Percentiles rank a stretch among this genome's conserved stretches.
Evolutionary conservation across 2,888 invertebrate species (phyloP).

Genomic region (Euplexia lucipara): DNA sequence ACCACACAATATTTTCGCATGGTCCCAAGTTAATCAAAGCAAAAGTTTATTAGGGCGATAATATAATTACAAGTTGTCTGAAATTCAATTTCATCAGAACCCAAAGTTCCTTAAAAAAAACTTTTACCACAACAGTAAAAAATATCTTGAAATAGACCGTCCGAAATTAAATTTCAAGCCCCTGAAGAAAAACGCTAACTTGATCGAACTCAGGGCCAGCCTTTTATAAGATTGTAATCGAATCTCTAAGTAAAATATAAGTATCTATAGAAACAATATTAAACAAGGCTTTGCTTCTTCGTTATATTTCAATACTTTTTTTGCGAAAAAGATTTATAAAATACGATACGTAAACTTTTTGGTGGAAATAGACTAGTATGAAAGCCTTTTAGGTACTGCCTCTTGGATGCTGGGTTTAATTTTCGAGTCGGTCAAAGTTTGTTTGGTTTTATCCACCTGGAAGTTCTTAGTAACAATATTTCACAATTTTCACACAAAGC

Average conservation of each 20-base stretch:
- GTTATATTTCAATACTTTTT: conserved; percentile 9
- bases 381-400: too few relatives aligned
- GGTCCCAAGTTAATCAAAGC: neutral
- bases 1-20: neutral
- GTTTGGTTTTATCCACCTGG: too few relatives aligned
- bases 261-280: neutral
- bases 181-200: conserved; percentile 6
- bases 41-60: neutral
- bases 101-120: conserved; percentile 11
- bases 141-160: neutral
- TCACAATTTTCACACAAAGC: too few relatives aligned
- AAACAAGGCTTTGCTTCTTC: neutral
- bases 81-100: conserved; percentile 10
- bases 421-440: too few relatives aligned
- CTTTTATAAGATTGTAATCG: conserved; percentile 22
- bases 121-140: conserved; percentile 5
- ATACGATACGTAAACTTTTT: neutral
- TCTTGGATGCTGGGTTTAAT: too few relatives aligned
- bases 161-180: conserved; percentile 27
- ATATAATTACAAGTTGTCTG: neutral
- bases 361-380: neutral
- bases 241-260: conserved; percentile 6
- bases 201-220: conserved; percentile 12
- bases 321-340: neutral
- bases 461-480: too few relatives aligned